Base-by-base conservation (phyloP, 2,797 vertebrate species). In the Oryzias sinensis region DNA sequence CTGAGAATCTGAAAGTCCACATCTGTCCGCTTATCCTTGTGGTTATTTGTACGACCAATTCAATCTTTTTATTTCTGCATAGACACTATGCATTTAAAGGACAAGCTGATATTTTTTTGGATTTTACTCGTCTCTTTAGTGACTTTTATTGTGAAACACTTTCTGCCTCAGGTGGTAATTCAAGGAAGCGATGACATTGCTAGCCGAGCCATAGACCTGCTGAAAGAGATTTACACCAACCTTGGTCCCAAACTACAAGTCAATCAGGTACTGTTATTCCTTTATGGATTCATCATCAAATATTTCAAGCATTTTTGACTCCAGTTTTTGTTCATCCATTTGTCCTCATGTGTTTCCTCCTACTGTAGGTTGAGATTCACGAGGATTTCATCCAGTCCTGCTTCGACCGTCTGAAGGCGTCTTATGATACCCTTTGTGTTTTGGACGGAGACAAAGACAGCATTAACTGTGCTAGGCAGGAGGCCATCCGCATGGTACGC, bases 381-480 rank as follows among this genome's bases (percentile, higher is more conserved):
- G 97, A 99, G 85, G 97, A 99, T 82, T 99, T 99, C 76, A 98
- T 99, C 88, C 97, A 99, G 84, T 99, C 97, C 49, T 99, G 97
- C 86, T 99, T 99, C 55, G 97, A 99, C 91, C 97, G 97, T 65
- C 93, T 99, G 53, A 99, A 98, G 89, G 97, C 97, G 2, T 99
- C 97, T 44, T 98, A 99, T 59, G 97, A 99, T 89, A 98, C 97
- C 0, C 83, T 99, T 41, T 98, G 96, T 88, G 97, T 99, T 72
- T 89, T 99, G 88, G 97, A 99, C 79, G 97, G 97, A 78, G 97
- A 99, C 84, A 99, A 99, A 92, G 97, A 99, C 88, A 98, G 97
- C 90, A 97, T 99, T 89, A 99, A 98, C 86, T 98, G 96, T 70
- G 97, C 97, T 60, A 93, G 97, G 58, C 97, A 99, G 77, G 97